Evolutionary conservation across 2,888 invertebrate species (phyloP).

Genomic region (Teleiodes luculella): DNA sequence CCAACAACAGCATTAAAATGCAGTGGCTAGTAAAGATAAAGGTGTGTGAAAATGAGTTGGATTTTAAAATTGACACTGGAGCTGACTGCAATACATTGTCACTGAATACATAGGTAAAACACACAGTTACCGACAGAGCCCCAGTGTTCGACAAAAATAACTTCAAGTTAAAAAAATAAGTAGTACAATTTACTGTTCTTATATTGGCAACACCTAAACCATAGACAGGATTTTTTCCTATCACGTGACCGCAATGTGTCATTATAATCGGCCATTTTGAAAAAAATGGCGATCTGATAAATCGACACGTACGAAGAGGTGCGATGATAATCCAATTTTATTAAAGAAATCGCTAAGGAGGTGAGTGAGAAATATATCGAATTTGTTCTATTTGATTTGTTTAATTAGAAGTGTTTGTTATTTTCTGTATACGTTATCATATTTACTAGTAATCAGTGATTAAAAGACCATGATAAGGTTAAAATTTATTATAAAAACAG

Average conservation of each 20-base stretch:
- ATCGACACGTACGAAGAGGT: not conserved
- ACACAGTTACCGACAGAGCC: constrained; percentile 2
- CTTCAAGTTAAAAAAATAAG: constrained; percentile 4
- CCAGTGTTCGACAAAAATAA: constrained; percentile 5
- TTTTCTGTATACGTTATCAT: constrained; percentile 8
- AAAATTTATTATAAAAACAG: constrained; percentile 8
- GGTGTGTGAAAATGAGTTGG: too few relatives aligned
- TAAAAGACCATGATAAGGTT: not conserved
- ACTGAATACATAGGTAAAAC: too few relatives aligned
- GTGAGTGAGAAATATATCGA: constrained; percentile 13
- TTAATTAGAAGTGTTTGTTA: constrained; percentile 10
- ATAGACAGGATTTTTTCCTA: constrained; percentile 7
- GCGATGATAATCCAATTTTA: constrained; percentile 14
- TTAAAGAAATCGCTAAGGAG: constrained; percentile 15
- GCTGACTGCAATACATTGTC: too few relatives aligned
- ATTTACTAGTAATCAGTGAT: constrained; percentile 1
- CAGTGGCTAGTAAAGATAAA: too few relatives aligned
- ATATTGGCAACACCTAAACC: not conserved
- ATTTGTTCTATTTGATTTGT: constrained; percentile 11
- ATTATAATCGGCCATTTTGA: constrained; percentile 16
- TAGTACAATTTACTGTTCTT: too few relatives aligned
- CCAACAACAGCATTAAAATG: too few relatives aligned
- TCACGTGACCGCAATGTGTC: constrained; percentile 8
- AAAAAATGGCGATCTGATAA: constrained; percentile 12
- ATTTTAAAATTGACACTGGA: too few relatives aligned